Conservation (phyloP, 2,113 vertebrate genomes). For the Equus quagga region DNA sequence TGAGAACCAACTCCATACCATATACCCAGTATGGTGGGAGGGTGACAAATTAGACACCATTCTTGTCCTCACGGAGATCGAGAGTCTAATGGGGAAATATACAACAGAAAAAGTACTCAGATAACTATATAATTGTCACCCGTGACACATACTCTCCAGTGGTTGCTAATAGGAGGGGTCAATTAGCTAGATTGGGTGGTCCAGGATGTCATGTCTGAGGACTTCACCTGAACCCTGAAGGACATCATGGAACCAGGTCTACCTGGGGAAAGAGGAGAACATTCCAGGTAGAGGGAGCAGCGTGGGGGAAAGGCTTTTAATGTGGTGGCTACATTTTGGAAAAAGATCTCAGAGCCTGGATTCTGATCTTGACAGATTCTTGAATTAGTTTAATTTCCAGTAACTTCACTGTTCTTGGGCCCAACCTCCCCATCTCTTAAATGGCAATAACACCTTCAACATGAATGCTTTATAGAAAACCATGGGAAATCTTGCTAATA, state of each 20-base stretch:
- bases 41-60: not conserved
- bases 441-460: not conserved
- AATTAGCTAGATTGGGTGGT: not conserved
- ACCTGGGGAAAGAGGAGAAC: not conserved
- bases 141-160: not conserved
- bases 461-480: not conserved
- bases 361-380: not conserved
- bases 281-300: not conserved
- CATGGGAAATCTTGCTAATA: not conserved
- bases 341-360: not conserved
- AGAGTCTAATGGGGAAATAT: not conserved
- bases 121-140: rapidly evolving
- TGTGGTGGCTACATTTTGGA: not conserved
- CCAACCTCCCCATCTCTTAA: not conserved
- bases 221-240: not conserved
- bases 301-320: not conserved
- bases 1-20: not conserved
- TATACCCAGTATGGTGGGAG: rapidly evolving
- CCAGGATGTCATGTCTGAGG: not conserved
- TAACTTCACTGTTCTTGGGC: not conserved
- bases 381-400: not conserved
- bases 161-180: not conserved
- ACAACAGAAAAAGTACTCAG: not conserved
- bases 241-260: no score
- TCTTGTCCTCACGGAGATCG: not conserved